Evolutionary conservation across 2,113 vertebrate species (phyloP).

Genomic region (Bos indicus): DNA sequence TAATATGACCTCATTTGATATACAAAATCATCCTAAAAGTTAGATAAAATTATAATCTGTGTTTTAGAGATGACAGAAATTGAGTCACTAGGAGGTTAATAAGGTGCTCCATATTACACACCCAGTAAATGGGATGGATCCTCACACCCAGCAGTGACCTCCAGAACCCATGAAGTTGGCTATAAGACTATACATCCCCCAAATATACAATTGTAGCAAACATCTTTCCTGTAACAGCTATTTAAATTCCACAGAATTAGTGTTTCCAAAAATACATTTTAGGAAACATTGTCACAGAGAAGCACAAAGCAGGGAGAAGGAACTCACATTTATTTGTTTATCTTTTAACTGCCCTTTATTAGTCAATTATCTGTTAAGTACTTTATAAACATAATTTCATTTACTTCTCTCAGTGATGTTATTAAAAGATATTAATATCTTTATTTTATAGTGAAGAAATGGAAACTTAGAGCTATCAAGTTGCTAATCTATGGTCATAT

Average conservation of each 20-base stretch:
- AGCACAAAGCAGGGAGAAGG: neutral
- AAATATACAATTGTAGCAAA: neutral
- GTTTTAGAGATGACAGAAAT: neutral
- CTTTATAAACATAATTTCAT: neutral
- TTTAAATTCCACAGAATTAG: conserved; percentile 19
- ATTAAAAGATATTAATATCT: neutral
- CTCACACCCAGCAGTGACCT: accelerated
- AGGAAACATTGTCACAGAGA: neutral
- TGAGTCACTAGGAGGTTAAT: neutral
- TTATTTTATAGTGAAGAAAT: neutral
- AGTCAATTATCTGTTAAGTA: neutral
- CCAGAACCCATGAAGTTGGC: neutral
- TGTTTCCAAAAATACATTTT: conserved; percentile 33
- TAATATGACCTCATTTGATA: neutral
- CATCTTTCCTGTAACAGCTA: neutral
- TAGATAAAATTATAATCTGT: neutral
- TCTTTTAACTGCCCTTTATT: conserved; percentile 1
- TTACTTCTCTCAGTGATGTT: neutral
- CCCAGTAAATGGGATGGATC: neutral
- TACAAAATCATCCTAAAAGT: neutral
- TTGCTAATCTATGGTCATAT: neutral
- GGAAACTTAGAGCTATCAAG: neutral
- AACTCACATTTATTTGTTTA: neutral
- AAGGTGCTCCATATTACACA: neutral
- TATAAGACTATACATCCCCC: neutral